A percentile compares a stretch with the other conserved stretches of the same genome.
phyloP scores from a whole-genome alignment of 2,888 invertebrate genomes.

The Venustoraphidia nigricollis region DNA sequence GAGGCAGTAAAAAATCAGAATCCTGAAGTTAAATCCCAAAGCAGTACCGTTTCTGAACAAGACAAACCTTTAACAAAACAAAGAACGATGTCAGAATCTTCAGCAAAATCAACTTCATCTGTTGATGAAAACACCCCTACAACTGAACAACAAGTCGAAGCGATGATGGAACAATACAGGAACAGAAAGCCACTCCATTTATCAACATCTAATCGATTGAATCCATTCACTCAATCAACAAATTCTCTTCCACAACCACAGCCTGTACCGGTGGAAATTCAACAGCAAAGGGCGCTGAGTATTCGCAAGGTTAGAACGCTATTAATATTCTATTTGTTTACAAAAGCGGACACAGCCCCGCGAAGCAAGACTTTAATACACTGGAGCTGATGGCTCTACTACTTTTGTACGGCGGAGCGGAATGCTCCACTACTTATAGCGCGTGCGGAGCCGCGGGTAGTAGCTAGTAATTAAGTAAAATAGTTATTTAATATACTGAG shows the following conservation, averaged over 20 bases:
- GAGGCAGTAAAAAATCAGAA: constrained; percentile 9
- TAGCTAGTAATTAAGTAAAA: no score
- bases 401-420: no score
- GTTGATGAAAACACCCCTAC: constrained; percentile 16
- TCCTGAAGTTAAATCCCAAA: neutral
- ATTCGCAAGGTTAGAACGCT: constrained; percentile 53
- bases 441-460: no score
- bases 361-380: no score
- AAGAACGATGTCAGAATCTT: constrained; percentile 11
- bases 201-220: constrained; percentile 17
- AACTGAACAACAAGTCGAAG: constrained; percentile 29
- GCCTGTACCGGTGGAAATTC: constrained; percentile 67
- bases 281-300: constrained; percentile 65
- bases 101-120: constrained; percentile 24
- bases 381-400: no score
- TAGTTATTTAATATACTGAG: no score
- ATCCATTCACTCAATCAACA: constrained; percentile 19
- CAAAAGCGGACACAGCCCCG: no score
- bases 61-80: neutral
- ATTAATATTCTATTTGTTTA: neutral
- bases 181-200: constrained; percentile 28
- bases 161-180: constrained; percentile 35
- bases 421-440: no score
- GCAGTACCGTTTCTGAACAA: neutral
- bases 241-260: constrained; percentile 35